A percentile compares a stretch with the other conserved stretches of the same genome.
These are phyloP conservation scores for Stenotaenia linearis DNA, from an alignment of 2,888 invertebrate genomes.

Conservation along the genomic window DNA sequence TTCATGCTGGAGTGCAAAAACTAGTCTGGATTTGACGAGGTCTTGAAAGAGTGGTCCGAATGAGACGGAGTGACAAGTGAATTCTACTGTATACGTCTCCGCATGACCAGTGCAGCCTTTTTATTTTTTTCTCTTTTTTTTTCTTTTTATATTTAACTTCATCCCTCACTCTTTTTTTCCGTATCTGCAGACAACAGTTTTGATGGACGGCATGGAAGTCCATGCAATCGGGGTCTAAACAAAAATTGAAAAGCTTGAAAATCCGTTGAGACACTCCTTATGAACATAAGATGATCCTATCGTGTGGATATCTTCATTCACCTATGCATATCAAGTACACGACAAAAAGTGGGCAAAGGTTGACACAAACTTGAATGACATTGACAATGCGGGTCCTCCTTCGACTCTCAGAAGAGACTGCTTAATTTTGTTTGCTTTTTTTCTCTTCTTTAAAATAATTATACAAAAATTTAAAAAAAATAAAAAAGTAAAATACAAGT, in stretches of 20 bases:
- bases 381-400: background rate
- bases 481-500: background rate
- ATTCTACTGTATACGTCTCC: conserved; percentile 26
- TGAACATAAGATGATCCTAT: conserved; percentile 12
- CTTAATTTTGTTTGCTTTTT: background rate
- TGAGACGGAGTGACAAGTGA: conserved; percentile 28
- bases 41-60: conserved; percentile 29
- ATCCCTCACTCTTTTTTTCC: background rate
- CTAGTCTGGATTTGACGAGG: conserved; percentile 28
- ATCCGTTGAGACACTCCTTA: conserved; percentile 26
- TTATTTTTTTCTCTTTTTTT: background rate
- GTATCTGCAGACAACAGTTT: background rate
- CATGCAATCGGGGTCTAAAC: conserved; percentile 24
- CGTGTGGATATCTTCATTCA: background rate
- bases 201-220: conserved; percentile 12
- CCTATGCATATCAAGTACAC: conserved; percentile 13
- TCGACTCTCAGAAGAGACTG: background rate
- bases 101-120: conserved; percentile 1
- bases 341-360: background rate
- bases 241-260: conserved; percentile 24
- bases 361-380: background rate
- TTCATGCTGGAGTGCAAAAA: conserved; percentile 21
- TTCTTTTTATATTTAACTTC: background rate
- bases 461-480: background rate
- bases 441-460: background rate